Evolutionary conservation across 2,888 invertebrate genomes (phyloP).

Genomic region (Adelphocoris suturalis): DNA sequence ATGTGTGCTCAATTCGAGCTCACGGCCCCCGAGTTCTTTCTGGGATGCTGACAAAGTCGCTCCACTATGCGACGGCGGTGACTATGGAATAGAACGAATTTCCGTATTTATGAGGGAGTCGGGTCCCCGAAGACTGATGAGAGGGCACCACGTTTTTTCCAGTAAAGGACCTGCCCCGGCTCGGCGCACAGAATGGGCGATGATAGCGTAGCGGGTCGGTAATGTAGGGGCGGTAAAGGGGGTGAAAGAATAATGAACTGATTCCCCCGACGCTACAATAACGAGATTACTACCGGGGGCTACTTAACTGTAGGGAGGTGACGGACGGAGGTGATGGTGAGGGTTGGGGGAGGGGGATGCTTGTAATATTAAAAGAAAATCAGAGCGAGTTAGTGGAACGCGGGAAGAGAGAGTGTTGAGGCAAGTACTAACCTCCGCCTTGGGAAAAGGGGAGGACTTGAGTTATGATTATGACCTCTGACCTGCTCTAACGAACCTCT

Average conservation of each 20-base stretch:
- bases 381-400: slow-evolving; percentile 30
- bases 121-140: slow-evolving; percentile 16
- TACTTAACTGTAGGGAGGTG: neutral
- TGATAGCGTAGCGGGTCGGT: neutral
- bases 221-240: neutral
- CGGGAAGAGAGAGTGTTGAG: neutral
- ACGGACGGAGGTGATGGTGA: neutral
- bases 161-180: neutral
- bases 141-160: neutral
- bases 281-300: slow-evolving; percentile 57
- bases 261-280: slow-evolving; percentile 53
- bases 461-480: neutral
- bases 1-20: too few species aligned
- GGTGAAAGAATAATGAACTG: slow-evolving; percentile 30
- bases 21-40: too few species aligned
- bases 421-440: slow-evolving; percentile 2
- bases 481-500: slow-evolving; percentile 9
- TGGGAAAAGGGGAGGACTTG: neutral
- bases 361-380: slow-evolving; percentile 66
- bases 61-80: neutral
- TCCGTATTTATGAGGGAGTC: neutral
- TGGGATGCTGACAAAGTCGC: too few species aligned
- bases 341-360: neutral
- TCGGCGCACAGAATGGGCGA: neutral
- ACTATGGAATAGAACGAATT: neutral